phyloP scores from a whole-genome alignment of 2,797 vertebrate genomes.

The Sternotherus odoratus region DNA sequence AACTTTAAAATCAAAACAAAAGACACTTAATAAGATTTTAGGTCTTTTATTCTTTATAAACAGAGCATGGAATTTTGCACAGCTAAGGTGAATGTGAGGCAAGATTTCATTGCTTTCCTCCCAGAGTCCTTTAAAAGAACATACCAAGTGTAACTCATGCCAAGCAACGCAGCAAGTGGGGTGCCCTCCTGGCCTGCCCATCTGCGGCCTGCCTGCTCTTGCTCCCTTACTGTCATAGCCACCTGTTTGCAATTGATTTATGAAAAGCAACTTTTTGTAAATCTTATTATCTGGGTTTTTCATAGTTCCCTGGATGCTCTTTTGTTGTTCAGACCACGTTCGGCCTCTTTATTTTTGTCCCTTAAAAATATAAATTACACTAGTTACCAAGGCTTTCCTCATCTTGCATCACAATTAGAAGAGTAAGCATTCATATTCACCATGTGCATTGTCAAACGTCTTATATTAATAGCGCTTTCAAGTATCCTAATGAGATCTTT shows the following conservation, averaged over 20 bases:
- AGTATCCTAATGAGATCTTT: not conserved
- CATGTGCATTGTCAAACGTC: not conserved
- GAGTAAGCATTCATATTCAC: not conserved
- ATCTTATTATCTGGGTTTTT: not conserved
- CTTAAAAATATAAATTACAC: not conserved
- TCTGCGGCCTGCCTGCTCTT: constrained; percentile 60
- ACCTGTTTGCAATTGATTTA: constrained; percentile 54
- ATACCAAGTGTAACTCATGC: constrained; percentile 49
- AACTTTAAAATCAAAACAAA: not conserved
- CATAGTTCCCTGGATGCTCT: not conserved
- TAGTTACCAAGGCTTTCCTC: not conserved
- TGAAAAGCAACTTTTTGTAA: constrained; percentile 38
- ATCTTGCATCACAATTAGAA: not conserved
- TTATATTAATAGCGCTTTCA: not conserved
- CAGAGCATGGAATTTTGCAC: constrained; percentile 26
- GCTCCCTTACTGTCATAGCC: constrained; percentile 35
- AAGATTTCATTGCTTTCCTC: constrained; percentile 27
- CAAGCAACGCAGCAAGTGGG: constrained; percentile 45
- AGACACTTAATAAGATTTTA: not conserved
- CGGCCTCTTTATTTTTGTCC: not conserved
- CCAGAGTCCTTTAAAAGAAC: constrained; percentile 24
- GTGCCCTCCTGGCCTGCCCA: constrained; percentile 29
- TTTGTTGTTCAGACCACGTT: not conserved
- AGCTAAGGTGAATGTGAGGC: constrained; percentile 35
- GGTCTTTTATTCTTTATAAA: not conserved